These are phyloP conservation scores for Burhinus oedicnemus DNA, from an alignment of 2,113 vertebrate species.

Conservation along the genomic window DNA sequence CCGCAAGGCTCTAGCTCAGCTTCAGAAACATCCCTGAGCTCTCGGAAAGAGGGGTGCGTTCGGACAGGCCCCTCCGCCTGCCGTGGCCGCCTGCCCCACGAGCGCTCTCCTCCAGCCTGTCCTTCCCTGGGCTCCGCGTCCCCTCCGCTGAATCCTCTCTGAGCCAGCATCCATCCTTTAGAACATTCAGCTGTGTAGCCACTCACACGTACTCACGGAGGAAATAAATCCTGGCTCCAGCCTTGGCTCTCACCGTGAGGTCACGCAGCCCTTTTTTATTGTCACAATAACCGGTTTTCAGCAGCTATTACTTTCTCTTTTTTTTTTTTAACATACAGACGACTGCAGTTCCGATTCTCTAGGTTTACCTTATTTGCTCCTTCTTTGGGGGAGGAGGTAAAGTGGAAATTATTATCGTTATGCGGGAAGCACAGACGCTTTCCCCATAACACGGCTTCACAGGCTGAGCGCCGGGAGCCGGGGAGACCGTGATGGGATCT, in stretches of 20 bases:
- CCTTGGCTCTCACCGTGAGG: neutral
- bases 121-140: neutral
- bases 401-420: neutral
- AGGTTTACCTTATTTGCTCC: neutral
- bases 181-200: neutral
- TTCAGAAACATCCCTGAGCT: neutral
- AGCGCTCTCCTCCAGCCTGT: neutral
- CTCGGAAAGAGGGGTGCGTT: neutral
- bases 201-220: rapidly evolving
- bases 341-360: neutral
- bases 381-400: neutral
- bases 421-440: neutral
- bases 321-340: neutral
- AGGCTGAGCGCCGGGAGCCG: rapidly evolving
- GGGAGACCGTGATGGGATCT: neutral
- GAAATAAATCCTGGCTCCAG: neutral
- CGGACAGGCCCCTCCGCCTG: neutral
- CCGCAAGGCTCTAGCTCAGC: neutral
- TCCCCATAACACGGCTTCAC: neutral
- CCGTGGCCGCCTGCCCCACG: neutral
- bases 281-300: neutral
- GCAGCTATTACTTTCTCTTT: neutral
- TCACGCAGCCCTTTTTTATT: neutral
- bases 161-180: neutral
- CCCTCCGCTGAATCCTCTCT: neutral